phyloP scores from a whole-genome alignment of 2,888 invertebrate genomes.

The Drosophila bunnanda region DNA sequence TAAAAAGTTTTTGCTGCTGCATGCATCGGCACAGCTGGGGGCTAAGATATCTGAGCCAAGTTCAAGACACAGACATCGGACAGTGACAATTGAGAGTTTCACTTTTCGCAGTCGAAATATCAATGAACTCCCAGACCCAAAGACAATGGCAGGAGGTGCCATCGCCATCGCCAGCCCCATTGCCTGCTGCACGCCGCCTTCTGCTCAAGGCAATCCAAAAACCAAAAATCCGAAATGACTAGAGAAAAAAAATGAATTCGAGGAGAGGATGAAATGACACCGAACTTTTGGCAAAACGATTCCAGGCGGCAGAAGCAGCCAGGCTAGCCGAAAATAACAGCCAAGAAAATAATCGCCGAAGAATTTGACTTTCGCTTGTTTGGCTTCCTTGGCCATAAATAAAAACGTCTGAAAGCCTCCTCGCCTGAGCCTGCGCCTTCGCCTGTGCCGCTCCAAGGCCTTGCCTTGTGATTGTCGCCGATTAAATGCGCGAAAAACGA shows the following conservation, averaged over 20 bases:
- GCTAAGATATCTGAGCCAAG: slow-evolving; percentile 56
- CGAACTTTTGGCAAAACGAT: slow-evolving; percentile 58
- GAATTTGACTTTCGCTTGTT: slow-evolving; percentile 79
- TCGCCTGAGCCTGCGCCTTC: slow-evolving; percentile 10
- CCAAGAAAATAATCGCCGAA: slow-evolving; percentile 72
- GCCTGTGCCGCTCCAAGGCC: slow-evolving; percentile 55
- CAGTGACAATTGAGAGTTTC: slow-evolving; percentile 63
- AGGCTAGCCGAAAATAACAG: slow-evolving; percentile 57
- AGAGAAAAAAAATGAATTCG: slow-evolving; percentile 22
- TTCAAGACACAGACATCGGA: slow-evolving; percentile 55
- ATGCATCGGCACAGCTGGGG: slow-evolving; percentile 55
- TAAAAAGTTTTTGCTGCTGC: slow-evolving; percentile 64
- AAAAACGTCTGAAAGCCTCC: slow-evolving; percentile 54
- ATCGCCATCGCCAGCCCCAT: slow-evolving; percentile 13
- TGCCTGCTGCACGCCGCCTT: slow-evolving; percentile 19
- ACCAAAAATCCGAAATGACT: background rate
- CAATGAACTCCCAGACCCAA: slow-evolving; percentile 69
- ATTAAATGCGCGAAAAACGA: slow-evolving; percentile 74
- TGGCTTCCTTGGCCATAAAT: slow-evolving; percentile 72
- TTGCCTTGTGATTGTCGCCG: slow-evolving; percentile 80
- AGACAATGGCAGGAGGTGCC: slow-evolving; percentile 58
- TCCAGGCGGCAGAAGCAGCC: slow-evolving; percentile 66
- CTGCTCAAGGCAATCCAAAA: slow-evolving; percentile 38
- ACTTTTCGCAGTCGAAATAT: slow-evolving; percentile 71
- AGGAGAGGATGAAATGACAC: slow-evolving; percentile 56